Conservation (phyloP, 1,140 invertebrate genomes). For the Drosophila kanapiae region DNA sequence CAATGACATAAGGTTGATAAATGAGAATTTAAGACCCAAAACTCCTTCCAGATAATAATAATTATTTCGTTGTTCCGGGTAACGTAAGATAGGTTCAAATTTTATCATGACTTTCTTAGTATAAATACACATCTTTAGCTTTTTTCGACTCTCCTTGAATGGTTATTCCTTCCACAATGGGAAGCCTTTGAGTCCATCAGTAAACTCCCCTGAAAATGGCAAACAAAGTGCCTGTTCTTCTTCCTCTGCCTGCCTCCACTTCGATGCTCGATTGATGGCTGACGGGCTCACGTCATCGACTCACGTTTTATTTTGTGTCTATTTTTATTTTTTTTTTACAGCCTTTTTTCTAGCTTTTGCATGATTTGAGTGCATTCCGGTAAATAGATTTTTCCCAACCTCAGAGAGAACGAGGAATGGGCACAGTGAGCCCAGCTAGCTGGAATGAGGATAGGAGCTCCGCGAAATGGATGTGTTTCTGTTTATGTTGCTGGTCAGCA, state of each 20-base stretch:
- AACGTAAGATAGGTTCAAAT: no score
- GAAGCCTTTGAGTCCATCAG: background rate
- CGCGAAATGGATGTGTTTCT: slow-evolving; percentile 12
- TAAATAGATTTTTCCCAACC: slow-evolving; percentile 71
- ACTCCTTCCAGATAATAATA: no score
- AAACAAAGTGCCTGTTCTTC: slow-evolving; percentile 15
- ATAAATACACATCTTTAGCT: no score
- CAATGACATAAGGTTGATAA: no score
- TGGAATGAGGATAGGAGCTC: slow-evolving; percentile 19
- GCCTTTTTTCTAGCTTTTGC: slow-evolving; percentile 46
- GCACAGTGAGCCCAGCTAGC: slow-evolving; percentile 43
- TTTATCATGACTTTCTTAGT: no score
- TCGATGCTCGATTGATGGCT: slow-evolving; percentile 68
- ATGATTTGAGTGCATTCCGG: slow-evolving; percentile 58
- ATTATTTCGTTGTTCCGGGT: no score
- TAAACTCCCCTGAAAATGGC: background rate
- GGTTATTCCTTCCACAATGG: background rate
- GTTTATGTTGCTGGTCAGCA: slow-evolving; percentile 31
- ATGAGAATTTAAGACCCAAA: no score
- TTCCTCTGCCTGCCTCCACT: background rate
- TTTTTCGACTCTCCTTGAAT: no score
- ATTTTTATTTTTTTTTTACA: slow-evolving; percentile 16
- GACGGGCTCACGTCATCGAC: slow-evolving; percentile 67
- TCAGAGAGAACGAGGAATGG: slow-evolving; percentile 54
- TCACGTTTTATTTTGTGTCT: slow-evolving; percentile 52